Percentiles rank a stretch among this genome's conserved stretches.
Evolutionary conservation across 1,140 invertebrate species (phyloP).

Genomic region (fruit fly (Drosophila melanogaster)): DNA sequence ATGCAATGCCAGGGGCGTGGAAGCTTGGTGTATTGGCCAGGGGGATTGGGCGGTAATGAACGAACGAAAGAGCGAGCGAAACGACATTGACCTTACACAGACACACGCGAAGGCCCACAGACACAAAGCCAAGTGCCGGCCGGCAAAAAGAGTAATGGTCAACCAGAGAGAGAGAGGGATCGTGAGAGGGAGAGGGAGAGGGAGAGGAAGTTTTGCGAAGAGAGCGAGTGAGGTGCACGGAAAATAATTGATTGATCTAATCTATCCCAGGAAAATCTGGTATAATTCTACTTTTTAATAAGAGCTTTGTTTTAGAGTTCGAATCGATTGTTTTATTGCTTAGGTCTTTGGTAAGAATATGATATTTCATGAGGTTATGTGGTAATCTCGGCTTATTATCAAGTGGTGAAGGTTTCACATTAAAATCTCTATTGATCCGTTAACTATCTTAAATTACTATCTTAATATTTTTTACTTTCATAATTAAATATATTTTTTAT

Average conservation of each 20-base stretch:
- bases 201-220: background rate
- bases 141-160: conserved; percentile 39
- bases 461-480: too few relatives aligned
- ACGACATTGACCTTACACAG: conserved; percentile 83
- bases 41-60: conserved; percentile 24
- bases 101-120: conserved; percentile 17
- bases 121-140: conserved; percentile 31
- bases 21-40: background rate
- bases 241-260: conserved; percentile 38
- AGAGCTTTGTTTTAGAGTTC: background rate
- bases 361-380: too few relatives aligned
- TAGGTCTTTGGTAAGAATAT: too few relatives aligned
- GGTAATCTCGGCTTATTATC: too few relatives aligned
- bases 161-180: conserved; percentile 11
- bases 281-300: conserved; percentile 1
- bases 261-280: conserved; percentile 14
- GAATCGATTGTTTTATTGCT: background rate
- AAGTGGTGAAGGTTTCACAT: too few relatives aligned
- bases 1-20: conserved; percentile 47
- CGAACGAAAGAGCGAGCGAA: conserved; percentile 52
- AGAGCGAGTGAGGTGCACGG: conserved; percentile 17
- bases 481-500: too few relatives aligned
- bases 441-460: too few relatives aligned
- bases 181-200: background rate
- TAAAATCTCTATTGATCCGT: too few relatives aligned